phyloP scores from a whole-genome alignment of 2,113 vertebrate genomes.

The Passer domesticus region DNA sequence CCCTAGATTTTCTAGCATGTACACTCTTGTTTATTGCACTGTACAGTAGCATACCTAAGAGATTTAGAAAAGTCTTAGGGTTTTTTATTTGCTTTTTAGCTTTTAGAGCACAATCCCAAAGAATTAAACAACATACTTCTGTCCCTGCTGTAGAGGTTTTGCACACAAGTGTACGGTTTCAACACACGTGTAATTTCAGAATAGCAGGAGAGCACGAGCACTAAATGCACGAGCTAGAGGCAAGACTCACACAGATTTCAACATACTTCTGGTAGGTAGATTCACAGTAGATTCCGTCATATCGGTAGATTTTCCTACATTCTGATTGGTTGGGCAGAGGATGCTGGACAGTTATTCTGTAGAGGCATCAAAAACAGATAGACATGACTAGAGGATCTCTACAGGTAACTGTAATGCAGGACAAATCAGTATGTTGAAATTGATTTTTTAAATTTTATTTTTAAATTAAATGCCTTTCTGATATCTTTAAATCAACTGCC shows the following conservation, averaged over 20 bases:
- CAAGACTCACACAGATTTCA: conserved; percentile 87
- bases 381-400: conserved; percentile 82
- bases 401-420: conserved; percentile 81
- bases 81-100: conserved; percentile 37
- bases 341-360: conserved; percentile 87
- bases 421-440: conserved; percentile 78
- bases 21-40: conserved; percentile 78
- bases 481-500: conserved; percentile 62
- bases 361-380: conserved; percentile 87
- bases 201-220: conserved; percentile 79
- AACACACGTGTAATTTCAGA: conserved; percentile 73
- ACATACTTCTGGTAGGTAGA: conserved; percentile 88
- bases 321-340: conserved; percentile 86
- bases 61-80: conserved; percentile 63
- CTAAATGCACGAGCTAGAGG: conserved; percentile 82
- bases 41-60: conserved; percentile 74
- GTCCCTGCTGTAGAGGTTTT: conserved; percentile 61
- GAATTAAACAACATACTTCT: conserved; percentile 64
- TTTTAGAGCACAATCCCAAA: conserved; percentile 72
- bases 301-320: conserved; percentile 87
- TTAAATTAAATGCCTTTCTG: conserved; percentile 55
- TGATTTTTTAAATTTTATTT: conserved; percentile 37
- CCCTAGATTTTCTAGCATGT: conserved; percentile 73
- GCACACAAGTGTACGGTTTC: conserved; percentile 68
- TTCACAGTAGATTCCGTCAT: conserved; percentile 87